Conservation (phyloP, 1,140 invertebrate genomes). For the Globodera ellingtonae region DNA sequence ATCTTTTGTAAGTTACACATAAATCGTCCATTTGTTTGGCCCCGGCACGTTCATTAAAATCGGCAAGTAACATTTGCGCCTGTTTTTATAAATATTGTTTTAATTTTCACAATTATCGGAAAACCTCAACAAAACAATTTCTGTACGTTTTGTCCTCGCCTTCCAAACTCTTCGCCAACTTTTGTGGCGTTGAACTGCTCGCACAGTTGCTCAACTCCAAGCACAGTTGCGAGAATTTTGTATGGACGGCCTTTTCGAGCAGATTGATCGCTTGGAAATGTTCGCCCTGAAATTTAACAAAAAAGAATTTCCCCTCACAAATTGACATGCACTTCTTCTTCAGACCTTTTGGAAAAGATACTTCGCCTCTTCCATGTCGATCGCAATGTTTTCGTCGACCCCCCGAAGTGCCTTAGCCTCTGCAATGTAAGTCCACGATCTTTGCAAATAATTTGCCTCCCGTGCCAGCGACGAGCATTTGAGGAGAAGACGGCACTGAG, state of each 20-base stretch:
- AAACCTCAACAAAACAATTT: background rate
- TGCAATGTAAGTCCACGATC: background rate
- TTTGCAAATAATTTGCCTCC: constrained; percentile 15
- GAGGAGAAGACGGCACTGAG: constrained; percentile 10
- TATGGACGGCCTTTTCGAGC: constrained; percentile 23
- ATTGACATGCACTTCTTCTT: background rate
- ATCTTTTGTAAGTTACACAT: background rate
- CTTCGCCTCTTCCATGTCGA: constrained; percentile 24
- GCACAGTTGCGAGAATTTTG: constrained; percentile 27
- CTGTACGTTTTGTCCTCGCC: no score
- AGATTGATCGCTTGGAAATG: constrained; percentile 28
- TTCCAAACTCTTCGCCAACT: no score
- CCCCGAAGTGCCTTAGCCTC: constrained; percentile 7
- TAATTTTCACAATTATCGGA: background rate
- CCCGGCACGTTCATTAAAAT: constrained; percentile 19
- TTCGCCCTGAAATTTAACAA: constrained; percentile 5
- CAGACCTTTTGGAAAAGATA: constrained; percentile 31
- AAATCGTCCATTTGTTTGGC: constrained; percentile 23
- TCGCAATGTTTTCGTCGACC: constrained; percentile 14
- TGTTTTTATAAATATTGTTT: constrained; percentile 12
- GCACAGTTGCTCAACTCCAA: background rate
- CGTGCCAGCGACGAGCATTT: constrained; percentile 13
- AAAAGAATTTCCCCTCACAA: background rate
- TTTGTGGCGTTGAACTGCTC: background rate
- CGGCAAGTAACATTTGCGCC: constrained; percentile 27